phyloP scores from a whole-genome alignment of 2,797 vertebrate genomes.

The Alauda arvensis region DNA sequence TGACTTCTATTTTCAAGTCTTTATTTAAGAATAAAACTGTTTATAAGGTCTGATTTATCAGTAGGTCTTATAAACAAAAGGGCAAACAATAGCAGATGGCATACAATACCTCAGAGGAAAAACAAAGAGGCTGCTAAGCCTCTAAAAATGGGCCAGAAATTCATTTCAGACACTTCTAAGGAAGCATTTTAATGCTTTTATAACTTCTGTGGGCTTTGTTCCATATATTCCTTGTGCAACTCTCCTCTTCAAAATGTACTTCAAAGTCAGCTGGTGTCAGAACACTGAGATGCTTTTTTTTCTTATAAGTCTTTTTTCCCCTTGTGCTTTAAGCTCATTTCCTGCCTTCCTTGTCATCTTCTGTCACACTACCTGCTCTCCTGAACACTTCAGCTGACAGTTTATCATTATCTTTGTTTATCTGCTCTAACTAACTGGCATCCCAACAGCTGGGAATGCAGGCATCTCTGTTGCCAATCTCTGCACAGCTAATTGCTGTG shows the following conservation, averaged over 20 bases:
- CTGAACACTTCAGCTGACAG: neutral
- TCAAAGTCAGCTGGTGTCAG: neutral
- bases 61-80: neutral
- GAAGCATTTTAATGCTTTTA: neutral
- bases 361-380: neutral
- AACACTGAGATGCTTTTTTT: neutral
- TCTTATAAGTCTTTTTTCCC: neutral
- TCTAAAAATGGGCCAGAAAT: neutral
- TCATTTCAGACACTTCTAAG: neutral
- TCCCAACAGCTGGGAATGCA: neutral
- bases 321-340: neutral
- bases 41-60: neutral
- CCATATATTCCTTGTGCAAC: neutral
- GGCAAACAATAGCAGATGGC: neutral
- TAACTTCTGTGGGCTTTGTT: neutral
- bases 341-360: slow-evolving; percentile 3
- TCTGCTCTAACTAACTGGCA: neutral
- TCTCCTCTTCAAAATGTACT: neutral
- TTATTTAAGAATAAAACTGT: neutral
- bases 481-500: slow-evolving; percentile 1
- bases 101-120: neutral
- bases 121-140: neutral
- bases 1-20: neutral
- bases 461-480: neutral
- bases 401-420: slow-evolving; percentile 32